Conservation (phyloP, 2,113 vertebrate species). For the Microcebus lehilahytsara region DNA sequence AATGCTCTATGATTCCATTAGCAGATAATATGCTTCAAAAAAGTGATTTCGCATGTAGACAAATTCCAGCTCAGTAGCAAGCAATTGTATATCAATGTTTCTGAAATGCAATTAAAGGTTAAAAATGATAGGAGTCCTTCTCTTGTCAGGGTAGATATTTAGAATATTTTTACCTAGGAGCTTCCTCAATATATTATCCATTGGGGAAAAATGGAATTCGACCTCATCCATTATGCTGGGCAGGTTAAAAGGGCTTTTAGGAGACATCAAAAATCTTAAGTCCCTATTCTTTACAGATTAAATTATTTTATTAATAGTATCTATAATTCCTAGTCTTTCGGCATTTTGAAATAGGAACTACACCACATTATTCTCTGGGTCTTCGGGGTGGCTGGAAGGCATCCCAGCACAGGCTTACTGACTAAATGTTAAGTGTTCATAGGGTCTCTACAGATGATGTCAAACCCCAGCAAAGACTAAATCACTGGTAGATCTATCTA, state of each 20-base stretch:
- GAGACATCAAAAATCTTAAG: slow-evolving; percentile 33
- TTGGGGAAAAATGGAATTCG: slow-evolving; percentile 32
- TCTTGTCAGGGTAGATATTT: slow-evolving; percentile 52
- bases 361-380: background rate
- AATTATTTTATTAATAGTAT: slow-evolving; percentile 61
- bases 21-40: slow-evolving; percentile 53
- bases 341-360: slow-evolving; percentile 54
- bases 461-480: slow-evolving; percentile 69
- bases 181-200: slow-evolving; percentile 26
- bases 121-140: slow-evolving; percentile 32
- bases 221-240: slow-evolving; percentile 13
- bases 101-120: slow-evolving; percentile 58
- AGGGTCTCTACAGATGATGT: slow-evolving; percentile 43
- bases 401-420: slow-evolving; percentile 15
- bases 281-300: slow-evolving; percentile 46
- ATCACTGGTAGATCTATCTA: background rate
- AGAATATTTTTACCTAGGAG: slow-evolving; percentile 31
- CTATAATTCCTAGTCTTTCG: slow-evolving; percentile 21
- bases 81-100: slow-evolving; percentile 37
- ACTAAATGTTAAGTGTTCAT: slow-evolving; percentile 64
- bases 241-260: slow-evolving; percentile 50
- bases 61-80: slow-evolving; percentile 53
- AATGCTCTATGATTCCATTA: slow-evolving; percentile 53
- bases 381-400: slow-evolving; percentile 13
- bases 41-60: slow-evolving; percentile 48